Conservation (phyloP, 2,888 invertebrate genomes). For the Platycnemis pennipes region DNA sequence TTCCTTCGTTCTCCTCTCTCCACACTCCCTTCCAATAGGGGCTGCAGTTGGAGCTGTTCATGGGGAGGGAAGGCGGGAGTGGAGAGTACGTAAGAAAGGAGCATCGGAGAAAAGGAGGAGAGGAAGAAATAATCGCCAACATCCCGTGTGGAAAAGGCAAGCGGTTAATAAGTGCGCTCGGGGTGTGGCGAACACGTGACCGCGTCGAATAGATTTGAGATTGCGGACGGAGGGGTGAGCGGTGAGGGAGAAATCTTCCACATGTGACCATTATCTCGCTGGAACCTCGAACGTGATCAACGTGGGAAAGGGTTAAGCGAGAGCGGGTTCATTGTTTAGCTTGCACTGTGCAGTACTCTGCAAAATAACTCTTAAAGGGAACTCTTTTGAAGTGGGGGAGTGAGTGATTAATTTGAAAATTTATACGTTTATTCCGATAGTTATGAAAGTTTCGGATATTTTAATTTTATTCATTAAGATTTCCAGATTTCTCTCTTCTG, state of each 20-base stretch:
- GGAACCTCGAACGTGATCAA: not conserved
- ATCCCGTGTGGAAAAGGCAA: conserved; percentile 18
- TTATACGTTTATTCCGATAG: too few species aligned
- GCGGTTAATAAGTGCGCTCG: conserved; percentile 14
- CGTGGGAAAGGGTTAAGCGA: not conserved
- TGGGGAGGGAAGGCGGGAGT: not conserved
- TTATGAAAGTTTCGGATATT: too few species aligned
- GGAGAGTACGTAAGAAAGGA: not conserved
- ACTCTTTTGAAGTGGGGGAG: too few species aligned
- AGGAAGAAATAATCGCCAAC: not conserved
- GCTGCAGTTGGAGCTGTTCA: not conserved
- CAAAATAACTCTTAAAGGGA: too few species aligned
- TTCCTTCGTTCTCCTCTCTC: not conserved
- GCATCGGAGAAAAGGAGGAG: not conserved
- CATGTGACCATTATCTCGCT: not conserved
- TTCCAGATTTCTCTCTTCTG: too few species aligned
- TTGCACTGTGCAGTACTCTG: not conserved
- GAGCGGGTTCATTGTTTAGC: not conserved
- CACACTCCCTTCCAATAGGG: not conserved
- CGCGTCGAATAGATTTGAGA: conserved; percentile 25
- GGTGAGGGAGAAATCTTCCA: not conserved
- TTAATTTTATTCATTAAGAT: too few species aligned
- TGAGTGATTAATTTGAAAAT: too few species aligned
- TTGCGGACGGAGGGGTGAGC: not conserved
- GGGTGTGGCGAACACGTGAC: not conserved